Percentiles rank a stretch among this genome's conserved stretches.
phyloP scores from a whole-genome alignment of 2,888 invertebrate species.

The Tipula unca region DNA sequence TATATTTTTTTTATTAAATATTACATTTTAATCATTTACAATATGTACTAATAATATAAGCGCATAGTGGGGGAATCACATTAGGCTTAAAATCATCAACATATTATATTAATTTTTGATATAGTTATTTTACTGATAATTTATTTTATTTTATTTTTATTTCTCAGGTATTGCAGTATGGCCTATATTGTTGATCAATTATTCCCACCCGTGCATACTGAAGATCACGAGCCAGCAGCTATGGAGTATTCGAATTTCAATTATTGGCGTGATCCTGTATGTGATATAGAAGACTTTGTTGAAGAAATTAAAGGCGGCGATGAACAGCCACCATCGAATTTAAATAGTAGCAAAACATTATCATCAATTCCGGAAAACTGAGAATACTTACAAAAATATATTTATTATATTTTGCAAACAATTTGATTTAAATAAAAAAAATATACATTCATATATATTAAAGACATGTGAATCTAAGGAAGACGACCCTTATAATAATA shows the following conservation, averaged over 20 bases:
- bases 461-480: neutral
- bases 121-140: neutral
- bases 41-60: neutral
- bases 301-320: conserved; percentile 26
- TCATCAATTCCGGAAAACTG: conserved; percentile 40
- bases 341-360: conserved; percentile 29
- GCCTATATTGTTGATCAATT: conserved; percentile 91
- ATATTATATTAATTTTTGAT: neutral
- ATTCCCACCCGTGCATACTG: conserved; percentile 69
- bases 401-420: neutral
- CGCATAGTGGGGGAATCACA: neutral
- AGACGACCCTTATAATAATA: neutral
- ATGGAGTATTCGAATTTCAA: conserved; percentile 77
- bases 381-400: conserved; percentile 1
- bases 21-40: neutral
- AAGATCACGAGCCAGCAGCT: conserved; percentile 50
- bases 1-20: neutral
- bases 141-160: neutral
- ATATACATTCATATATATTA: neutral
- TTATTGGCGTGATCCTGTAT: conserved; percentile 88
- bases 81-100: neutral
- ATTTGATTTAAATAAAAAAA: neutral
- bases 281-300: conserved; percentile 42
- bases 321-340: conserved; percentile 26
- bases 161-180: conserved; percentile 84